Evolutionary conservation across 2,888 invertebrate species (phyloP).

Genomic region (Piscicola geometra): DNA sequence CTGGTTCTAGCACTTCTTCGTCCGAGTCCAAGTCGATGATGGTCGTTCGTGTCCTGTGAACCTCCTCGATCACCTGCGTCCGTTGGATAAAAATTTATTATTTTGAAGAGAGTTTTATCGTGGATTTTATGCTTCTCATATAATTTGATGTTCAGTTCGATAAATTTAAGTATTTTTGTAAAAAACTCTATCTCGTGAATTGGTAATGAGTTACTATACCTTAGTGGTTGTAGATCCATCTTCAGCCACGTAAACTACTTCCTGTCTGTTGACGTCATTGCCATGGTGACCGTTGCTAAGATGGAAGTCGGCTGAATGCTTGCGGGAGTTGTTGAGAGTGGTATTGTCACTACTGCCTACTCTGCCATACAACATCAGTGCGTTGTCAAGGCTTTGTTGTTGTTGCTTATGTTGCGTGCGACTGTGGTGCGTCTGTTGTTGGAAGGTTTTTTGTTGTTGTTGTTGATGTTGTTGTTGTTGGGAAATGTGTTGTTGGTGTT

Average conservation of each 20-base stretch:
- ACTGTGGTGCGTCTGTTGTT: slow-evolving; percentile 5
- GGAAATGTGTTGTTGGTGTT: slow-evolving; percentile 12
- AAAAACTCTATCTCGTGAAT: too few species aligned
- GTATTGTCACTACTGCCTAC: neutral
- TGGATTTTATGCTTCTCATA: neutral
- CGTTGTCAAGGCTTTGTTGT: slow-evolving; percentile 26
- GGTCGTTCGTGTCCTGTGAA: slow-evolving; percentile 28
- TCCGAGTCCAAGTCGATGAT: slow-evolving; percentile 32
- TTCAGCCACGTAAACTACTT: slow-evolving; percentile 9
- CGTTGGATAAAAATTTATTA: too few species aligned
- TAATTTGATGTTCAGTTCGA: neutral
- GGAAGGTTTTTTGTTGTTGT: slow-evolving; percentile 6
- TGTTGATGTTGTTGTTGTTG: slow-evolving; percentile 13
- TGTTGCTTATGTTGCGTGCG: neutral
- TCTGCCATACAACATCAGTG: slow-evolving; percentile 10
- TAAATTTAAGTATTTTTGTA: neutral
- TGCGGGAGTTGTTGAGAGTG: neutral
- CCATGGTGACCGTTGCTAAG: neutral
- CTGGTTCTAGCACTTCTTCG: neutral
- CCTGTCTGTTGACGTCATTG: slow-evolving; percentile 19
- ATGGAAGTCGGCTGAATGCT: slow-evolving; percentile 3
- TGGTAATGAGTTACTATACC: too few species aligned
- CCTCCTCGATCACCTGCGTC: slow-evolving; percentile 26
- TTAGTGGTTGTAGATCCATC: slow-evolving; percentile 28
- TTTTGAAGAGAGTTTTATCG: too few species aligned